phyloP scores from a whole-genome alignment of 1,140 invertebrate species.

The Theocolax elegans region DNA sequence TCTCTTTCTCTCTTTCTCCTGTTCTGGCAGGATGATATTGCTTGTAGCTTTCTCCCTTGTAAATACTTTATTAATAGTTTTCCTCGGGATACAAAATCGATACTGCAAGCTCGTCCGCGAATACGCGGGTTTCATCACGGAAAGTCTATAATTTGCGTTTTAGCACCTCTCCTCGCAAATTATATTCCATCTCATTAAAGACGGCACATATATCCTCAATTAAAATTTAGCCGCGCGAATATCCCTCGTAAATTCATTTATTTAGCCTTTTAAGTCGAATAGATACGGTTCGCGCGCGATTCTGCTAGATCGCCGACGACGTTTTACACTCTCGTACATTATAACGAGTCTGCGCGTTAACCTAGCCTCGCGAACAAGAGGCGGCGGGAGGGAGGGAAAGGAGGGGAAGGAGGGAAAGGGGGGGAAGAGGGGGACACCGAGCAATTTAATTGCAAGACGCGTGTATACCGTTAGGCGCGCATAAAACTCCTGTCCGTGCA shows the following conservation, averaged over 20 bases:
- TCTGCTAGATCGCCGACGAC: not conserved
- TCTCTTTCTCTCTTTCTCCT: too few species aligned
- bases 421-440: not conserved
- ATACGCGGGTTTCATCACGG: not conserved
- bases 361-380: not conserved
- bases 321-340: not conserved
- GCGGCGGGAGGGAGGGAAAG: too few species aligned
- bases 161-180: constrained; percentile 14
- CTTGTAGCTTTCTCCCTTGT: not conserved
- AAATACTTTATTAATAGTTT: constrained; percentile 32
- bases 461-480: constrained; percentile 33
- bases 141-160: constrained; percentile 31
- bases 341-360: constrained; percentile 6
- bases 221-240: constrained; percentile 19
- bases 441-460: constrained; percentile 31
- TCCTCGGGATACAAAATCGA: constrained; percentile 16
- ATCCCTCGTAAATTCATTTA: constrained; percentile 34
- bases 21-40: too few species aligned
- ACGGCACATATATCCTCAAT: constrained; percentile 28
- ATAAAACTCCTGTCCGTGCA: constrained; percentile 38
- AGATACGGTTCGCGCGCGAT: not conserved
- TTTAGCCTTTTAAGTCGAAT: constrained; percentile 9
- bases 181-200: constrained; percentile 7
- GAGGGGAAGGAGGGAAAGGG: not conserved
- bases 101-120: not conserved